phyloP scores from a whole-genome alignment of 2,113 vertebrate genomes.

The Urocitellus parryii region DNA sequence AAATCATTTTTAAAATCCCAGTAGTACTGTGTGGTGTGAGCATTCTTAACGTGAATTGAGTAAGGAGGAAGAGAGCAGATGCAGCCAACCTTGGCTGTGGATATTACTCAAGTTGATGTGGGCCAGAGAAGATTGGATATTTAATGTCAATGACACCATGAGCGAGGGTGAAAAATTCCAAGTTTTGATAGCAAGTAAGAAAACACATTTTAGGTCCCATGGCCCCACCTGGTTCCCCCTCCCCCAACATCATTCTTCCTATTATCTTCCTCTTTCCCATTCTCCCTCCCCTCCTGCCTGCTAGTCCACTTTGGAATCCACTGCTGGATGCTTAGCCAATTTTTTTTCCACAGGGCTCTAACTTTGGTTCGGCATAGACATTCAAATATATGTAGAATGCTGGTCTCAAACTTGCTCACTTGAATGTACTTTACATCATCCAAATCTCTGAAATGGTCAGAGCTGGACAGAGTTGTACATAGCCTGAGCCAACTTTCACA shows the following conservation, averaged over 20 bases:
- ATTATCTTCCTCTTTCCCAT: not conserved
- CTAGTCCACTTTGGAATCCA: not conserved
- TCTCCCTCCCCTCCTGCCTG: not conserved
- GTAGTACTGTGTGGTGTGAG: slow-evolving; percentile 43
- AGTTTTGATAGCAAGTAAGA: slow-evolving; percentile 58
- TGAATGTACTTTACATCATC: not conserved
- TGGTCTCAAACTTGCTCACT: not conserved
- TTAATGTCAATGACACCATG: slow-evolving; percentile 53
- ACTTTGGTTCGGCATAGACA: not conserved
- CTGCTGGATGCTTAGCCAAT: not conserved
- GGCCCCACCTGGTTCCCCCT: slow-evolving; percentile 19
- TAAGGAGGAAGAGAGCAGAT: slow-evolving; percentile 21
- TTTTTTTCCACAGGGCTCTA: not conserved
- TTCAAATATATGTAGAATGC: not conserved
- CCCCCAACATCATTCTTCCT: not conserved
- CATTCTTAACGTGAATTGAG: slow-evolving; percentile 64
- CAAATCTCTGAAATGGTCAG: not conserved
- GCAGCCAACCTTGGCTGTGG: slow-evolving; percentile 64
- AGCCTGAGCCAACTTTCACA: not conserved
- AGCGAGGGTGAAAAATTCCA: not conserved
- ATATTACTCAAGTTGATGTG: slow-evolving; percentile 74
- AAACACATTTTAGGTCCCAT: slow-evolving; percentile 52
- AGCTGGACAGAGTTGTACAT: not conserved
- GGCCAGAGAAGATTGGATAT: slow-evolving; percentile 68
- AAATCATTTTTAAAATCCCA: slow-evolving; percentile 77